Base-by-base conservation (phyloP, 2,113 vertebrate genomes). In the Scomber scombrus region DNA sequence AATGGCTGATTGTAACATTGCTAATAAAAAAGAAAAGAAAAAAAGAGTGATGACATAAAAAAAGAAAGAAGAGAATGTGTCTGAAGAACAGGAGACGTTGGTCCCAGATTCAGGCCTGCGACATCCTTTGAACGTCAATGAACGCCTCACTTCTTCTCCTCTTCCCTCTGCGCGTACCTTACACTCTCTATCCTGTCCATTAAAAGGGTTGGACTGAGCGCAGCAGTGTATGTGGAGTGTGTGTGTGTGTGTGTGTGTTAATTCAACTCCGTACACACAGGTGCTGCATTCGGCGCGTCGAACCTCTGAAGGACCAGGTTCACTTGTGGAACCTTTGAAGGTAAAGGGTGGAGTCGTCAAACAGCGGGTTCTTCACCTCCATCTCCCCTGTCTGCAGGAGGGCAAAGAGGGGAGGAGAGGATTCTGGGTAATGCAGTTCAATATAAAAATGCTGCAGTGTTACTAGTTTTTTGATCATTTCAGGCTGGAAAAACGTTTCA, bases 361-460 rank as follows among this genome's bases (percentile, higher is more conserved):
- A 99, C 65, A 99, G 93, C 0, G 98, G 98, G 84, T 99, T 99
- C 84, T 96, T 97, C 87, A 99, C 98, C 89, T 99, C 98, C 98
- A 99, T 99, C 70, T 99, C 98, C 29, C 98, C 97, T 0, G 97
- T 99, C 98, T 99, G 86, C 0, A 11, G 21, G 80, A 6, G 18
- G 40, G 92, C 9, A 26, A 26, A 60, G 18, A 75, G 16, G 76
- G 65, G 19, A 23, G 73, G 5, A 12, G 2, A 45, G 47, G 6
- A 18, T 29, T 23, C 26, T 58, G 13, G 13, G 26, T 52, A 5
- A 73, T 11, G 56, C 4, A 1, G 43, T n/a, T 64, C 10, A 31
- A 62, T 3, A 69, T 31, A 11, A 58, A 11, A 50, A 12, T 26
- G 23, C 23, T n/a, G n/a, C n/a, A n/a, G n/a, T n/a, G n/a, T n/a